phyloP scores from a whole-genome alignment of 2,888 invertebrate species.

The Drosophila histrio region DNA sequence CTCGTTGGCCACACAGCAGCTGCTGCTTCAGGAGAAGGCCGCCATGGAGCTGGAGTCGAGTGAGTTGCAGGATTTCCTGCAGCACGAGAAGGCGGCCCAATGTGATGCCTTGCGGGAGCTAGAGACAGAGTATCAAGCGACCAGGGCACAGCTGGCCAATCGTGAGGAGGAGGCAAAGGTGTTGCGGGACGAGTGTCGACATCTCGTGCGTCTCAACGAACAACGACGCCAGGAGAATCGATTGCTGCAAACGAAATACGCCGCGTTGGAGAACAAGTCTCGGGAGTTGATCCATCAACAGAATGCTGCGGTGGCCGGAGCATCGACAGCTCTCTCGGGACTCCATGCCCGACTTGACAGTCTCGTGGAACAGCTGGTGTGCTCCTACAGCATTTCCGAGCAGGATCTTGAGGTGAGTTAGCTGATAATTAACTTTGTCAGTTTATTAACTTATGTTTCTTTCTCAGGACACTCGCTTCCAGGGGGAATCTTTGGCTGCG shows the following conservation, averaged over 20 bases:
- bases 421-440: too few species aligned
- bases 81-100: slow-evolving; percentile 92
- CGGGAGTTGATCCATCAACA: slow-evolving; percentile 88
- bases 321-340: slow-evolving; percentile 88
- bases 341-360: slow-evolving; percentile 89
- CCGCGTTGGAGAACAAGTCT: slow-evolving; percentile 87
- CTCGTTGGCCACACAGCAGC: slow-evolving; percentile 88
- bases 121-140: slow-evolving; percentile 85
- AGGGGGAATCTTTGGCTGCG: slow-evolving; percentile 90
- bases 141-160: slow-evolving; percentile 84
- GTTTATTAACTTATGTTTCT: not conserved
- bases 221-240: slow-evolving; percentile 90
- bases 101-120: slow-evolving; percentile 91
- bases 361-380: slow-evolving; percentile 89
- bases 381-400: slow-evolving; percentile 90
- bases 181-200: slow-evolving; percentile 91
- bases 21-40: slow-evolving; percentile 89
- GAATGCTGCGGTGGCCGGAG: slow-evolving; percentile 89
- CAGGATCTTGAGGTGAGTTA: slow-evolving; percentile 89
- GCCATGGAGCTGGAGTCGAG: slow-evolving; percentile 91
- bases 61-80: slow-evolving; percentile 94
- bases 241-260: slow-evolving; percentile 87
- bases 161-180: slow-evolving; percentile 86
- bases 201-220: slow-evolving; percentile 91
- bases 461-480: slow-evolving; percentile 89